Conservation (phyloP, 2,113 vertebrate species). For the Hirundichthys speculiger region DNA sequence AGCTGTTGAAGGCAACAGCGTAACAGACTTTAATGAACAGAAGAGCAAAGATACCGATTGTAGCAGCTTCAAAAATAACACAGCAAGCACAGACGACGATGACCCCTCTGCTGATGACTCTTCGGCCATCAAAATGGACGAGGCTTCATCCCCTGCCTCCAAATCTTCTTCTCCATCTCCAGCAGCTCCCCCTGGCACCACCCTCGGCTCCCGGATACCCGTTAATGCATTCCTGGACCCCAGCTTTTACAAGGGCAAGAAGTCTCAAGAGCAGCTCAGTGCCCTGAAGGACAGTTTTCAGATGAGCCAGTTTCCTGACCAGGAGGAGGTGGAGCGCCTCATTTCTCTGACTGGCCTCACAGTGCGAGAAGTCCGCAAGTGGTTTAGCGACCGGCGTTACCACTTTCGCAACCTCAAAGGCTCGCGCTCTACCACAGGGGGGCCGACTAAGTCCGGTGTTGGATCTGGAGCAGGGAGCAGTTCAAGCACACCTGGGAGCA, state of each 20-base stretch:
- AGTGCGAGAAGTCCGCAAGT: conserved; percentile 94
- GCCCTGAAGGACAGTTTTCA: conserved; percentile 94
- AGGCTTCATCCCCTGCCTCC: conserved; percentile 60
- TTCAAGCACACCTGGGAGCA: not conserved
- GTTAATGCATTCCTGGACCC: conserved; percentile 85
- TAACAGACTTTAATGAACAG: not conserved
- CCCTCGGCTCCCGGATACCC: conserved; percentile 76
- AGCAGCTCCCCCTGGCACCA: conserved; percentile 61
- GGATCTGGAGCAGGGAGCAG: conserved; percentile 9
- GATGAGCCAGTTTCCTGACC: conserved; percentile 90
- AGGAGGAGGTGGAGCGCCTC: conserved; percentile 92
- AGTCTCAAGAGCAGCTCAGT: conserved; percentile 93
- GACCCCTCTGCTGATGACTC: conserved; percentile 42
- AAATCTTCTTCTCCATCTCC: conserved; percentile 79
- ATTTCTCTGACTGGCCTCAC: conserved; percentile 89
- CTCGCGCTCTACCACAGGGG: conserved; percentile 72
- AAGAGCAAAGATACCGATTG: conserved; percentile 26
- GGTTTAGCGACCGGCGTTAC: conserved; percentile 97
- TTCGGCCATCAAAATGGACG: conserved; percentile 48
- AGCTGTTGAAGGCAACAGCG: conserved; percentile 1
- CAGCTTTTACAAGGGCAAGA: conserved; percentile 91
- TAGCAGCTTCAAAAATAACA: conserved; percentile 35
- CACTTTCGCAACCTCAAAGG: conserved; percentile 93
- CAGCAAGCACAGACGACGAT: conserved; percentile 35
- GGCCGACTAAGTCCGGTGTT: conserved; percentile 26